These are phyloP conservation scores for Xenentodon cancila DNA, from an alignment of 2,797 vertebrate genomes.

Conservation along the genomic window DNA sequence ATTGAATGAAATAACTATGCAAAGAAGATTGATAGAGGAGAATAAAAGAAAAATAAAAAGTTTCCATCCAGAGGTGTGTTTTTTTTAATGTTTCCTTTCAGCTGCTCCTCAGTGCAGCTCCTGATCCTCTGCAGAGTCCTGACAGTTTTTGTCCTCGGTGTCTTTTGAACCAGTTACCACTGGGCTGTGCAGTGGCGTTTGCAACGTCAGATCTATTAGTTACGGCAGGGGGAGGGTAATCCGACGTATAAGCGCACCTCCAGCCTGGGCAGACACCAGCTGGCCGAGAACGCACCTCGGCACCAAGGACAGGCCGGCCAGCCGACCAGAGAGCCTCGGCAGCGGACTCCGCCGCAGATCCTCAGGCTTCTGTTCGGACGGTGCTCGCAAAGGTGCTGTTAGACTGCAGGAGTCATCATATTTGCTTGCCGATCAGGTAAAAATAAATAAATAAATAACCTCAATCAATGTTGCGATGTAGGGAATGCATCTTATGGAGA, in stretches of 20 bases:
- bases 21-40: conserved; percentile 16
- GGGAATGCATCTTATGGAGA: no score
- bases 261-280: conserved; percentile 67
- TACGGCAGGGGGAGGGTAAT: conserved; percentile 61
- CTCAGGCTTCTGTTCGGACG: background rate
- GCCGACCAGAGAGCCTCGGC: conserved; percentile 17
- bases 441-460: background rate
- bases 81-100: background rate
- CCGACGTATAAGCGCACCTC: conserved; percentile 72
- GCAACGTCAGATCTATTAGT: conserved; percentile 40
- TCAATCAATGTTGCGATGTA: background rate
- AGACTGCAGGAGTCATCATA: background rate
- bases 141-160: no score
- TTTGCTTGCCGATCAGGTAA: conserved; percentile 29
- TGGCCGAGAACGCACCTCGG: conserved; percentile 33
- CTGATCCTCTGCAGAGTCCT: no score
- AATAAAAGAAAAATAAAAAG: no score
- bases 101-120: background rate
- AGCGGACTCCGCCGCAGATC: background rate
- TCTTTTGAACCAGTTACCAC: no score
- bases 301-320: conserved; percentile 55
- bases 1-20: conserved; percentile 54
- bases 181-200: background rate
- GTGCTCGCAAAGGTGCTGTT: background rate
- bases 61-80: no score